Evolutionary conservation across 2,797 vertebrate species (phyloP), one percentile per base, ranked within the genome.

Genomic region (Falco berigora): DNA sequence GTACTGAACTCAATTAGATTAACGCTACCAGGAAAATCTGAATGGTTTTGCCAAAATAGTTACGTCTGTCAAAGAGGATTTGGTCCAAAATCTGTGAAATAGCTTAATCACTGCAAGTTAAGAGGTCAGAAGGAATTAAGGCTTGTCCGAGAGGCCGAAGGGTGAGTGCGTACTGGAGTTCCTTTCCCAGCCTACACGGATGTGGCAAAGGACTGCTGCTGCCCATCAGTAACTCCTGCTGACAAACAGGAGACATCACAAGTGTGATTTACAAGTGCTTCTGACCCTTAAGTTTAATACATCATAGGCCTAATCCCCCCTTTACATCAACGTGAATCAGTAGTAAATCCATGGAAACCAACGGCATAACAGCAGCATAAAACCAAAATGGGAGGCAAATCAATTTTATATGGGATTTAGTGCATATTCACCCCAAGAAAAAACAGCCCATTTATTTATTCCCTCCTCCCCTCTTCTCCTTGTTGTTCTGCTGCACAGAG

Each of bases 161-260:
- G n/a, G 12, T 12, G 32, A 58, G 59, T 2, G 4, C 0, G 0
- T 12, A 32, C 8, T 42, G 34, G 62, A 62, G 52, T 8, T 56
- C 63, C 49, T 79, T 56, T 38, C 30, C 42, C 59, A 74, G 20
- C 24, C 40, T 50, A 40, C 62, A 58, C 9, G 5, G 32, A 28
- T 10, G 7, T 5, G 52, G 55, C 30, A 55, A 52, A 47, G 42
- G 6, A 3, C 14, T 17, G 44, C 72, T 61, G 30, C 44, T 80
- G 77, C 36, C 42, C 81, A 19, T 28, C 64, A 28, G 61, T 4
- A 10, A n/a, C 34, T 81, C 56, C 56, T 7, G 12, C 2, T 1
- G n/a, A 71, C 28, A 71, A 81, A 67, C 4, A 59, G 18, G 20
- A 71, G 63, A 46, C 47, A 59, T 24, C 62, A 64, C 6, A 34